phyloP scores from a whole-genome alignment of 2,113 vertebrate genomes.

The Takifugu bimaculatus region DNA sequence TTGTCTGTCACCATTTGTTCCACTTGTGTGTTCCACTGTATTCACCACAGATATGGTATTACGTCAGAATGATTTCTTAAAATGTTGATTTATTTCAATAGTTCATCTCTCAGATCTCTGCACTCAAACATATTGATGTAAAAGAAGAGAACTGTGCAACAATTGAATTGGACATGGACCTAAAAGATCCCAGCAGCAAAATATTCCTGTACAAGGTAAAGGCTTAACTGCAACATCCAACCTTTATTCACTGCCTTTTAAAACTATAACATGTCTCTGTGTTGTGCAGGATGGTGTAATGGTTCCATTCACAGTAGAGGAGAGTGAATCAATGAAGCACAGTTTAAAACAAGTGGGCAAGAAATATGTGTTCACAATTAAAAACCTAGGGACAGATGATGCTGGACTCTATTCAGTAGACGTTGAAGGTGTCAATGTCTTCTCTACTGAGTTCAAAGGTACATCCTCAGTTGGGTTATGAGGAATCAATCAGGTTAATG shows the following conservation, averaged over 20 bases:
- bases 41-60: too few relatives aligned
- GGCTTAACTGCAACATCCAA: not conserved
- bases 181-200: constrained; percentile 79
- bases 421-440: constrained; percentile 81
- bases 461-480: constrained; percentile 8
- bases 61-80: too few relatives aligned
- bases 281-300: constrained; percentile 78
- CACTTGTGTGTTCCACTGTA: not conserved
- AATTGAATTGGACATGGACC: constrained; percentile 83
- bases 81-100: constrained; percentile 39
- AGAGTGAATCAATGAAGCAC: constrained; percentile 62
- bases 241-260: not conserved
- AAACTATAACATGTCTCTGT: not conserved
- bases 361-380: constrained; percentile 80
- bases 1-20: not conserved
- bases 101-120: constrained; percentile 75
- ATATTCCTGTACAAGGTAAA: constrained; percentile 88
- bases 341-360: constrained; percentile 78
- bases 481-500: not conserved
- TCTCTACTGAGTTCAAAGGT: constrained; percentile 84
- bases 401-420: constrained; percentile 86
- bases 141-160: constrained; percentile 71
- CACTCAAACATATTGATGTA: constrained; percentile 78
- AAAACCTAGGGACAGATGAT: constrained; percentile 76
- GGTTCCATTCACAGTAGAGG: constrained; percentile 70